Evolutionary conservation across 2,888 invertebrate genomes (phyloP), one percentile per base, ranked within the genome.

Genomic region (Cistogaster globosa): DNA sequence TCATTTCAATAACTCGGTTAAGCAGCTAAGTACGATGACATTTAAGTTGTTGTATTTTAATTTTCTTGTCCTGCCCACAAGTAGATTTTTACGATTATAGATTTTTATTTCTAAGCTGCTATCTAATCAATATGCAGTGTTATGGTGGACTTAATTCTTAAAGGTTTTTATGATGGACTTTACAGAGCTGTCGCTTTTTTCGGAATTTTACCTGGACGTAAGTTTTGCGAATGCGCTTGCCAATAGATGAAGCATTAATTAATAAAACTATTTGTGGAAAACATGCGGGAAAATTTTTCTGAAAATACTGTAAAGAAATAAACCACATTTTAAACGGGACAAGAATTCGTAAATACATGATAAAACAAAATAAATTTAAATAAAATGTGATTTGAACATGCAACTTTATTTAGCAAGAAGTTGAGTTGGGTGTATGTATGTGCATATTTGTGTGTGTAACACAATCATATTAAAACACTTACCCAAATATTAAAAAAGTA

Each of bases 341-440:
- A 38, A 78, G 78, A 83, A 78, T 83, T 74, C 72, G 69, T 78
- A 74, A 78, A 78, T 69, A 62, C 71, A 74, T 78, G 72, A 78
- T 72, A 78, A 77, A 83, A 78, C 68, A 68, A 74, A 74, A 78
- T 69, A 78, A 83, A 62, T 78, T 74, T 68, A 74, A 78, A 83
- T 78, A 22, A 74, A 83, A 83, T 83, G 74, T 63, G 55, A 69
- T 74, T 83, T 58, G 51, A 51, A 63, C 83, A 83, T 78, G 83
- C 83, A 78, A 83, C 83, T 62, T 72, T 36, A 38, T 36, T 74
- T 75, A 22, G 32, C 53, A 68, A 20, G 16, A 58, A 26, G 26
- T 53, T 74, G 53, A 4, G 3, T 53, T 18, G n/a, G 18, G 18
- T 9, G n/a, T 77, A 12, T 42, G 42, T 42, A 8, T 38, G 7